Evolutionary conservation across 2,113 vertebrate genomes (phyloP).

Genomic region (Cricetomys ansorgei): DNA sequence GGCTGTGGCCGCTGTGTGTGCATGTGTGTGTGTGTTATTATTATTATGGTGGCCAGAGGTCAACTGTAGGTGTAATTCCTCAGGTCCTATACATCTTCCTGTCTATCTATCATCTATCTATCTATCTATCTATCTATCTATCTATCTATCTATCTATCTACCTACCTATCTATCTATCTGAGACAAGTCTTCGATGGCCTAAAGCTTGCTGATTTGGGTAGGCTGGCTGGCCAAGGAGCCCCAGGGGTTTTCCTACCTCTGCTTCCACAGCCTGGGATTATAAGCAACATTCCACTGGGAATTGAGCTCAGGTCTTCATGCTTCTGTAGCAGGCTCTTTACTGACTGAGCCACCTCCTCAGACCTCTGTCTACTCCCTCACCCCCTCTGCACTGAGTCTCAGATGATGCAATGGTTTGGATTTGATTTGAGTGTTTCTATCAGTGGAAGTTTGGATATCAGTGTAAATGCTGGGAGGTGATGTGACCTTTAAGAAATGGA

Average conservation of each 20-base stretch:
- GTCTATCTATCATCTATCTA: background rate
- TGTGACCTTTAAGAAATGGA: background rate
- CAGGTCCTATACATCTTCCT: background rate
- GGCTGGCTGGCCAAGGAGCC: background rate
- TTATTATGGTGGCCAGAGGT: background rate
- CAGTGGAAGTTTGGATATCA: background rate
- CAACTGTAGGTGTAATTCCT: background rate
- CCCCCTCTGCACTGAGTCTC: background rate
- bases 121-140: background rate
- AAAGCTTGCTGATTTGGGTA: background rate
- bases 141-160: background rate
- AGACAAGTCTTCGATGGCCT: background rate
- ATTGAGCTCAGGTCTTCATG: background rate
- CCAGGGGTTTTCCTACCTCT: background rate
- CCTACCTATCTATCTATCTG: background rate
- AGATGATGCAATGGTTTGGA: background rate
- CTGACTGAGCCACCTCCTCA: background rate
- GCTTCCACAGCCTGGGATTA: background rate
- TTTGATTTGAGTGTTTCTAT: background rate
- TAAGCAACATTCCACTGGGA: accelerated
- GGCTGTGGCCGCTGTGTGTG: background rate
- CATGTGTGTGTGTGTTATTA: too few species aligned
- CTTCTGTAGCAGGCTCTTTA: background rate
- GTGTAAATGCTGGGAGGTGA: background rate
- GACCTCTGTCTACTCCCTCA: background rate